Evolutionary conservation across 2,113 vertebrate genomes (phyloP).

Genomic region (Rhinolophus sinicus): DNA sequence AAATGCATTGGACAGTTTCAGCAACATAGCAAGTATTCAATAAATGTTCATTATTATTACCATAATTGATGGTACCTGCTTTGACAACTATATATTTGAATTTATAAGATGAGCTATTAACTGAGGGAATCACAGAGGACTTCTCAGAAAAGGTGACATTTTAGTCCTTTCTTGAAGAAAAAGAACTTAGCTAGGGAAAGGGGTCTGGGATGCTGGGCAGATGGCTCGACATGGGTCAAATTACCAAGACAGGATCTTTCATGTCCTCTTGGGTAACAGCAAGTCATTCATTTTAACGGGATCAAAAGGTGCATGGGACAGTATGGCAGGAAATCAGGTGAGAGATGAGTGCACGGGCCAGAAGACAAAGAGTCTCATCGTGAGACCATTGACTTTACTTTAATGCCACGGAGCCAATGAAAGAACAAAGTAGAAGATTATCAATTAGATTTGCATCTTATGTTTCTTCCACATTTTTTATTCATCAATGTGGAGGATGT

Average conservation of each 20-base stretch:
- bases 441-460: background rate
- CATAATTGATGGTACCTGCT: constrained; percentile 7
- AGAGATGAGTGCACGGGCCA: background rate
- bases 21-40: background rate
- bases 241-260: background rate
- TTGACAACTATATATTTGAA: background rate
- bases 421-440: background rate
- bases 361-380: background rate
- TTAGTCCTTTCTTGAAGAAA: constrained; percentile 36
- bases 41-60: background rate
- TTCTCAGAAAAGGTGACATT: background rate
- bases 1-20: background rate
- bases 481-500: background rate
- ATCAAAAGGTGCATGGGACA: background rate
- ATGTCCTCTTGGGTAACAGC: background rate
- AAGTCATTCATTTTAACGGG: background rate
- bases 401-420: background rate
- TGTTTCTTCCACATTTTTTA: background rate
- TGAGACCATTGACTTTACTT: background rate
- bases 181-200: background rate
- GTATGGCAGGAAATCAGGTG: background rate
- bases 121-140: background rate
- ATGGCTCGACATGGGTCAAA: background rate
- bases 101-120: background rate
- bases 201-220: background rate